phyloP scores from a whole-genome alignment of 2,888 invertebrate genomes.

The Chirona hameri region DNA sequence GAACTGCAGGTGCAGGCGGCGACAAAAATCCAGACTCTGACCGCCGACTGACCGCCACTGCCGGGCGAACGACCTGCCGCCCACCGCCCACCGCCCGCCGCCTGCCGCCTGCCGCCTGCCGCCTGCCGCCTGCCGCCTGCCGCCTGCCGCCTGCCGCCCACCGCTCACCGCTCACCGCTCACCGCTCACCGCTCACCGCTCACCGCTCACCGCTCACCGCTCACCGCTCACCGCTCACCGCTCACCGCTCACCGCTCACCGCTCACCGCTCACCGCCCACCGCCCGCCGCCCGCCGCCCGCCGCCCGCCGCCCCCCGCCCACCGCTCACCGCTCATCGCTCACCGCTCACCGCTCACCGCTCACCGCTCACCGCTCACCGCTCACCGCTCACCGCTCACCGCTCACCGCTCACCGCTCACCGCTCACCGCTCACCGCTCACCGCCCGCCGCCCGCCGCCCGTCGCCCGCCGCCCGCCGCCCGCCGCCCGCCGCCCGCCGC shows the following conservation, averaged over 20 bases:
- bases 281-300: background rate
- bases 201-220: background rate
- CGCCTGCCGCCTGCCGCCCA: background rate
- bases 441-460: background rate
- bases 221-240: background rate
- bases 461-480: background rate
- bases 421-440: background rate
- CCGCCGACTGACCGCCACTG: background rate
- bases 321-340: background rate
- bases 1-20: background rate
- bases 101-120: background rate
- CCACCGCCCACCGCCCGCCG: background rate
- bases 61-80: background rate
- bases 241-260: background rate
- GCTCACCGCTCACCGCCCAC: background rate
- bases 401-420: background rate
- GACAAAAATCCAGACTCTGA: background rate
- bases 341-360: background rate
- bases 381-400: background rate
- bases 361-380: background rate
- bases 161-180: background rate
- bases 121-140: background rate
- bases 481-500: background rate
- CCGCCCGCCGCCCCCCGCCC: background rate
- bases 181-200: background rate